A percentile compares a stretch with the other conserved stretches of the same genome.
Conservation (phyloP, 23 tunicate species). For the Halocynthia aurantium region DNA sequence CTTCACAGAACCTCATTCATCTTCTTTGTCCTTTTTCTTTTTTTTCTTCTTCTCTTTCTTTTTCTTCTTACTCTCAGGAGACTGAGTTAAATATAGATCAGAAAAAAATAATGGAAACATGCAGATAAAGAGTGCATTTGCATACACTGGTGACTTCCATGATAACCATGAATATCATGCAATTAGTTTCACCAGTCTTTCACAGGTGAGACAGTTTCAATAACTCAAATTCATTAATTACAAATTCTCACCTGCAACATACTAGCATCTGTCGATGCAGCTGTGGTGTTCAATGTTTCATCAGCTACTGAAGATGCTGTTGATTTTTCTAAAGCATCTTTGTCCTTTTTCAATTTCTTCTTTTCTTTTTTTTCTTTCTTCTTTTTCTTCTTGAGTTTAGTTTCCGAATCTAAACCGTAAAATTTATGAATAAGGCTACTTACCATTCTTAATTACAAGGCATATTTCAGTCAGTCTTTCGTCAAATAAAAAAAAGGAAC, state of each 20-base stretch:
- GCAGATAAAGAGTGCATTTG: too few relatives aligned
- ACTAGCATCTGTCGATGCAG: background rate
- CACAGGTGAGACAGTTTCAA: too few relatives aligned
- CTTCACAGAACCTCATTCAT: constrained; percentile 2
- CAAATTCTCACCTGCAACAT: constrained; percentile 4
- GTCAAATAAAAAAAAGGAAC: too few relatives aligned
- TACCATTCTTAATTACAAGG: background rate
- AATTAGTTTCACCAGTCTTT: too few relatives aligned
- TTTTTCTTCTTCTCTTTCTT: constrained; percentile 56
- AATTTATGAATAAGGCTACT: too few relatives aligned
- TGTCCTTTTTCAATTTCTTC: constrained; percentile 27
- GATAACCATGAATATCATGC: too few relatives aligned
- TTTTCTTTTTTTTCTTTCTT: constrained; percentile 38
- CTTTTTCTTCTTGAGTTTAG: constrained; percentile 32
- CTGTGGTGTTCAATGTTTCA: constrained; percentile 1
- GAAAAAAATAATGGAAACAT: background rate
- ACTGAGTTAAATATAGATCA: constrained; percentile 1
- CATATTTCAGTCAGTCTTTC: background rate
- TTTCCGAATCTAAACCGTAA: background rate
- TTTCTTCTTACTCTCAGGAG: constrained; percentile 31
- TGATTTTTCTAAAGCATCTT: constrained; percentile 22
- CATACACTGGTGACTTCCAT: too few relatives aligned
- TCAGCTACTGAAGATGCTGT: constrained; percentile 11
- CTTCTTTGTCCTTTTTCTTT: constrained; percentile 18
- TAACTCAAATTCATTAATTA: background rate